These are phyloP conservation scores for Leptinotarsa texana DNA, from an alignment of 1,140 invertebrate species.

Conservation along the genomic window DNA sequence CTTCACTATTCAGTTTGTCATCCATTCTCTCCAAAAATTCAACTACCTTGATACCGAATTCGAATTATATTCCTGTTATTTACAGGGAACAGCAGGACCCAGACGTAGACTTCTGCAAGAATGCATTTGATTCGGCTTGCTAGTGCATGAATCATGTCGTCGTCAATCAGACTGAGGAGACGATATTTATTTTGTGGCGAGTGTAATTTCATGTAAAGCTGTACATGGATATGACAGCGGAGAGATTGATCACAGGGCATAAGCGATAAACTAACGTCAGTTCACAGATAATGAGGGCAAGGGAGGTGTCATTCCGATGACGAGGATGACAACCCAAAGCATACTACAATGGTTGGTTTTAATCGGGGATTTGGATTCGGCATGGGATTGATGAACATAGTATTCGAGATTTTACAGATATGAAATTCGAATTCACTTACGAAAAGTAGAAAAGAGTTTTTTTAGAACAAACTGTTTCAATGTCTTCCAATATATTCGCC, in stretches of 20 bases:
- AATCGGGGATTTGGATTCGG: background rate
- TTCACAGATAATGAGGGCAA: conserved; percentile 23
- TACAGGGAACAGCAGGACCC: no score
- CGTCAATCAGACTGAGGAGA: background rate
- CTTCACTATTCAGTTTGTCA: no score
- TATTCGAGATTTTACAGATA: no score
- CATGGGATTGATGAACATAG: no score
- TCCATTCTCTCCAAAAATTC: no score
- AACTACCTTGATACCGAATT: no score
- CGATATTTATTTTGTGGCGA: conserved; percentile 28
- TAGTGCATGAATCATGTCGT: conserved; percentile 19
- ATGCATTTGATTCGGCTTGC: background rate
- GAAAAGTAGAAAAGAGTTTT: no score
- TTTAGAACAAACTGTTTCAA: no score
- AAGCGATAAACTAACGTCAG: conserved; percentile 26
- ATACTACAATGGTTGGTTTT: background rate
- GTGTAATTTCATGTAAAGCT: conserved; percentile 29
- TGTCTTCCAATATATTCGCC: no score
- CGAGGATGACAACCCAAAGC: conserved; percentile 19
- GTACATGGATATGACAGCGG: conserved; percentile 23
- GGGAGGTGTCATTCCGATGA: conserved; percentile 4
- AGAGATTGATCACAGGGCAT: conserved; percentile 24
- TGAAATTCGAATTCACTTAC: no score
- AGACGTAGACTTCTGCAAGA: background rate
- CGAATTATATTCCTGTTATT: no score